Evolutionary conservation across 2,888 invertebrate genomes (phyloP).

Genomic region (Nowickia ferox): DNA sequence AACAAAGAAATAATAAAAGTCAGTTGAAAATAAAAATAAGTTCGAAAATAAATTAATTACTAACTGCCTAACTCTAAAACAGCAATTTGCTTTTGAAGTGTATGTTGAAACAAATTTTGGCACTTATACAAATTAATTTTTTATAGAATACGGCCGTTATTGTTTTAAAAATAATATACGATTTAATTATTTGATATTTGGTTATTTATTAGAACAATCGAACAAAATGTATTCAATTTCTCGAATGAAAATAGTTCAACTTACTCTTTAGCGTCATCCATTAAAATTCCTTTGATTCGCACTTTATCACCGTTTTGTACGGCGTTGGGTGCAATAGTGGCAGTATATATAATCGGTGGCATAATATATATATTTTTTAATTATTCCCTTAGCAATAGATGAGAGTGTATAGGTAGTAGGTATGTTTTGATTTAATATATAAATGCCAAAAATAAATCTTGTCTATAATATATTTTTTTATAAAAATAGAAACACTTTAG

Average conservation of each 20-base stretch:
- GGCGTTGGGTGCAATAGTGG: constrained; percentile 74
- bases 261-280: constrained; percentile 79
- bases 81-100: too few relatives aligned
- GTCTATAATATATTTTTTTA: constrained; percentile 9
- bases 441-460: neutral
- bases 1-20: too few relatives aligned
- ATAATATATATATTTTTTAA: constrained; percentile 38
- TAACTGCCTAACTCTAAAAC: too few relatives aligned
- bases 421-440: neutral
- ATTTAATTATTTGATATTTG: too few relatives aligned
- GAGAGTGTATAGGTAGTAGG: neutral
- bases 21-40: too few relatives aligned
- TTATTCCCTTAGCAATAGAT: constrained; percentile 22
- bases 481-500: constrained; percentile 47
- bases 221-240: neutral
- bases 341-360: constrained; percentile 60
- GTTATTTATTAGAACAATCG: neutral
- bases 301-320: constrained; percentile 77
- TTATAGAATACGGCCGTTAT: too few relatives aligned
- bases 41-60: too few relatives aligned
- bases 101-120: too few relatives aligned
- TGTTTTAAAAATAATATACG: too few relatives aligned
- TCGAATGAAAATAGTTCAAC: neutral
- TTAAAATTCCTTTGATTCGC: constrained; percentile 77
- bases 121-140: too few relatives aligned